Base-by-base conservation (phyloP, 2,888 invertebrate genomes). In the Rotaria magnacalcarata region DNA sequence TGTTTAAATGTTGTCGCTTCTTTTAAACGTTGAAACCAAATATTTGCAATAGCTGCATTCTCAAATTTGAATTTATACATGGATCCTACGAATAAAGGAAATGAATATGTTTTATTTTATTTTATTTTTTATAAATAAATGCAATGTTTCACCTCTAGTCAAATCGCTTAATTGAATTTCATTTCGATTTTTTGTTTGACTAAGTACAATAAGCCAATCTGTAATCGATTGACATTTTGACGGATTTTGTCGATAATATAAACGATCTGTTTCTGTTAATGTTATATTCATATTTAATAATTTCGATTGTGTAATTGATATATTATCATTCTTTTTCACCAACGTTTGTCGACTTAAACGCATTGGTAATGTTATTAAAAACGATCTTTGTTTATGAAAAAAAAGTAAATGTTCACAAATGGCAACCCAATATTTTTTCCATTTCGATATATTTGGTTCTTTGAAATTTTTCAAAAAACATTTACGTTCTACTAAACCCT, bases 41-140 rank as follows among this genome's bases (percentile, higher is more conserved):
- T 80, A 34, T 86, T 86, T 4, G 85, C 85, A 21, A 86, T 58
- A 7, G 47, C 43, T 14, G 41, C 21, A 56, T 80, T 86, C 21
- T 86, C 86, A 47, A 86, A 54, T 27, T 75, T 60, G 10, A 84
- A 86, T 56, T 86, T 86, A 75, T 86, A 86, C 85, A 85, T 86
- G 0, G 80, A 47, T 47, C 80, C 80, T 80, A n/a, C 24, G n/a
- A 80, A 47, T 10, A n/a, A 19, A 75, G 24, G 19, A n/a, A 27
- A 47, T 47, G 60, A 10, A 60, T 27, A 16, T 16, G 34, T 67
- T 67, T 11, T 14, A 50, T 50, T 11, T 50, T 50, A 8, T 14
- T 67, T 67, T 67, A 0, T 27, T 6, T 6, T n/a, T 1, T 34
- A 10, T 6, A 14, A 67, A 67, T 67, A 27, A 67, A 27, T 34